Evolutionary conservation across 2,797 vertebrate genomes (phyloP).

Genomic region (Aulostomus chinensis): DNA sequence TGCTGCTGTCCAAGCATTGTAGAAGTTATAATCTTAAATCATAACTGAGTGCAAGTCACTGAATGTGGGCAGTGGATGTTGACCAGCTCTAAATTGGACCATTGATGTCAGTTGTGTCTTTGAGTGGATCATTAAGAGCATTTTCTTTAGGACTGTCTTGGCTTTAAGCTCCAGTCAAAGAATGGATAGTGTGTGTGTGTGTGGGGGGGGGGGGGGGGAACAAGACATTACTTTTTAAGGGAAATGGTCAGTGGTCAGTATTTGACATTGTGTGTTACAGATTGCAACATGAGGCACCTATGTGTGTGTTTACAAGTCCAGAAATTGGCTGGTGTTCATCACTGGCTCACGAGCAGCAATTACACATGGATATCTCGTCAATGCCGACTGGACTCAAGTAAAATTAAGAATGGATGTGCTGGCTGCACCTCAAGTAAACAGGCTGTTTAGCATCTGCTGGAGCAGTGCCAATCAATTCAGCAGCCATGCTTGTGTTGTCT

Average conservation of each 20-base stretch:
- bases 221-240: too few species aligned
- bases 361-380: slow-evolving; percentile 26
- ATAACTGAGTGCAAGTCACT: slow-evolving; percentile 27
- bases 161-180: slow-evolving; percentile 53
- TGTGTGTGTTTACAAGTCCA: too few species aligned
- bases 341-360: slow-evolving; percentile 23
- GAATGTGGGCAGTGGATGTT: slow-evolving; percentile 26
- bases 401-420: slow-evolving; percentile 15
- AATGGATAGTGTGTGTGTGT: slow-evolving; percentile 24
- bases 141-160: slow-evolving; percentile 36
- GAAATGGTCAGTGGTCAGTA: too few species aligned
- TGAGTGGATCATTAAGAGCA: slow-evolving; percentile 57
- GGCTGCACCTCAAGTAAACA: slow-evolving; percentile 13
- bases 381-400: not conserved
- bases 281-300: slow-evolving; percentile 33
- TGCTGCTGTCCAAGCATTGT: slow-evolving; percentile 15
- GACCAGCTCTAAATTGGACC: slow-evolving; percentile 54
- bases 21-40: slow-evolving; percentile 25
- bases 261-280: slow-evolving; percentile 29
- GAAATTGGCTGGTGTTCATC: too few species aligned
- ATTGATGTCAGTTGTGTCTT: slow-evolving; percentile 63
- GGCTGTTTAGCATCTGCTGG: slow-evolving; percentile 8
- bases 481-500: not conserved
- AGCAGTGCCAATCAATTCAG: not conserved
- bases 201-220: not conserved